phyloP scores from a whole-genome alignment of 37 sponge, comb jelly and placozoan genomes.

The Halisarca cf. caerulea region DNA sequence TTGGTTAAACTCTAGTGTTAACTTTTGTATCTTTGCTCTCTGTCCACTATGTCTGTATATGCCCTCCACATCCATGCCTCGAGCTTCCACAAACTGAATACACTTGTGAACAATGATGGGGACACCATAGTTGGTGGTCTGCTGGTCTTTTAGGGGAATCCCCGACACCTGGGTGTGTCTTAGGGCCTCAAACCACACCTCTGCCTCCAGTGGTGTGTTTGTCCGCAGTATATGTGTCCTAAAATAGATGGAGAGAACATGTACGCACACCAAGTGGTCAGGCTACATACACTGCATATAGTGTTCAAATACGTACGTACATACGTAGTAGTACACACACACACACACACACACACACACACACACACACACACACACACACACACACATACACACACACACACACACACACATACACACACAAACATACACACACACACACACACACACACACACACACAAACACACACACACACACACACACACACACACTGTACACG shows the following conservation, averaged over 20 bases:
- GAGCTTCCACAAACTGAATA: constrained; percentile 80
- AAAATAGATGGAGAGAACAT: too few species aligned
- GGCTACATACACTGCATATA: too few species aligned
- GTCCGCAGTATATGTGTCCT: constrained; percentile 54
- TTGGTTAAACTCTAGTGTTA: constrained; percentile 73
- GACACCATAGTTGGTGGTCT: constrained; percentile 42
- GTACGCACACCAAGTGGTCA: too few species aligned
- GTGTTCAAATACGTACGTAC: too few species aligned
- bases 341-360: neutral
- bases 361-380: neutral
- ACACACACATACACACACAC: too few species aligned
- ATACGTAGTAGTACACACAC: neutral
- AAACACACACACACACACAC: too few species aligned
- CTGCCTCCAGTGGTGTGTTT: constrained; percentile 50
- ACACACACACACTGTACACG: too few species aligned
- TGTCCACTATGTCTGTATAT: constrained; percentile 84
- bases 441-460: too few species aligned
- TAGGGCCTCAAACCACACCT: constrained; percentile 62
- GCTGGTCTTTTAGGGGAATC: constrained; percentile 69
- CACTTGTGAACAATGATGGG: constrained; percentile 89
- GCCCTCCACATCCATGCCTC: constrained; percentile 75
- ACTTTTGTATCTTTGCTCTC: constrained; percentile 54
- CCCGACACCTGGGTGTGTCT: constrained; percentile 83
- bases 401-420: too few species aligned
- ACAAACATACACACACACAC: too few species aligned